These are phyloP conservation scores for Podocnemis expansa DNA, from an alignment of 2,113 vertebrate species.

Conservation along the genomic window DNA sequence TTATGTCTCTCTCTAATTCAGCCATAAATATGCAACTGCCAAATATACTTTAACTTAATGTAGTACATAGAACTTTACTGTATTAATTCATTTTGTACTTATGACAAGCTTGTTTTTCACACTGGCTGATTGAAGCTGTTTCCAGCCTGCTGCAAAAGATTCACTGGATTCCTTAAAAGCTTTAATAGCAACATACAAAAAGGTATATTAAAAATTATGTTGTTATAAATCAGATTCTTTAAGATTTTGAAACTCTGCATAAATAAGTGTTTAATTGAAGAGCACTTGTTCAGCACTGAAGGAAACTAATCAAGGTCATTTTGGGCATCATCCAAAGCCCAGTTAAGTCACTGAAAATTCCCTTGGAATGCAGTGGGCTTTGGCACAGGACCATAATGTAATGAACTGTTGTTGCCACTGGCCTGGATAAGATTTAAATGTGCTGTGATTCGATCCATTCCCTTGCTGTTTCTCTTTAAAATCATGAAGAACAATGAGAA, in stretches of 20 bases:
- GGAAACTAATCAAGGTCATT: slow-evolving; percentile 3
- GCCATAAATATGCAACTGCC: slow-evolving; percentile 66
- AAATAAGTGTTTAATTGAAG: slow-evolving; percentile 45
- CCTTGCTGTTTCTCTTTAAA: not conserved
- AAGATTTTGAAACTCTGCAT: slow-evolving; percentile 56
- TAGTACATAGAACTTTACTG: slow-evolving; percentile 43
- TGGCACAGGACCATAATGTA: not conserved
- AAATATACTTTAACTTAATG: slow-evolving; percentile 70
- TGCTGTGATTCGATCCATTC: not conserved
- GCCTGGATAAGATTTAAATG: not conserved
- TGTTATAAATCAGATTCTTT: slow-evolving; percentile 63
- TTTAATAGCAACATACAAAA: slow-evolving; percentile 67
- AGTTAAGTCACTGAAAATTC: not conserved
- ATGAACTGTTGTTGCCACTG: not conserved
- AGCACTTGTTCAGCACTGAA: slow-evolving; percentile 45
- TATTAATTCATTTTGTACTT: slow-evolving; percentile 73
- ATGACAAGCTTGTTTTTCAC: slow-evolving; percentile 71
- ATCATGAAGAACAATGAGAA: not conserved
- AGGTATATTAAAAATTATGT: slow-evolving; percentile 65
- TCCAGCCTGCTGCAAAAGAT: slow-evolving; percentile 57
- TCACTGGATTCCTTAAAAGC: slow-evolving; percentile 74
- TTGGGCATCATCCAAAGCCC: not conserved
- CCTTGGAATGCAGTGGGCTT: not conserved
- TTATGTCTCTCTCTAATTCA: slow-evolving; percentile 62
- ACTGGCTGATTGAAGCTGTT: slow-evolving; percentile 63